Evolutionary conservation across 2,113 vertebrate species (phyloP).

Genomic region (Xiphophorus hellerii): DNA sequence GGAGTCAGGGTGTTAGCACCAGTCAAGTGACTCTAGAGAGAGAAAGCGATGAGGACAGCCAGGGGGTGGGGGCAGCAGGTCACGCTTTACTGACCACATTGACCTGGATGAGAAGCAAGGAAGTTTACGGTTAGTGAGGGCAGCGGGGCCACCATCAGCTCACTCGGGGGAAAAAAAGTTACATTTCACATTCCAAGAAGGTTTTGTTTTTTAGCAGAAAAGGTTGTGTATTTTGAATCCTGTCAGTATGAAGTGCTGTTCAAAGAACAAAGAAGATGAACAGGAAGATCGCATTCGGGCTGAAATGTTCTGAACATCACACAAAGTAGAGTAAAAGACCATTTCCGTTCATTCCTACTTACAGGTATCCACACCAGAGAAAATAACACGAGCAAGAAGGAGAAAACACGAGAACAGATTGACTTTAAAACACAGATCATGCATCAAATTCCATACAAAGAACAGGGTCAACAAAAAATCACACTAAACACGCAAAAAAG

Average conservation of each 20-base stretch:
- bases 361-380: too few relatives aligned
- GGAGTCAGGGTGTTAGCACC: slow-evolving; percentile 66
- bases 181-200: background rate
- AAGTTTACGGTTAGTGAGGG: slow-evolving; percentile 39
- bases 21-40: slow-evolving; percentile 68
- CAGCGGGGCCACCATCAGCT: slow-evolving; percentile 29
- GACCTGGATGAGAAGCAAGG: slow-evolving; percentile 59
- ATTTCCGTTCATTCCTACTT: too few relatives aligned
- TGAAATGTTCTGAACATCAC: too few relatives aligned
- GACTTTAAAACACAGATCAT: too few relatives aligned
- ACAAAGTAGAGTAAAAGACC: too few relatives aligned
- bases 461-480: too few relatives aligned
- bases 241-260: background rate
- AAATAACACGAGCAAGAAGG: too few relatives aligned
- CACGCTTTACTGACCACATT: slow-evolving; percentile 77
- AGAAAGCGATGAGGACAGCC: background rate
- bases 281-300: too few relatives aligned
- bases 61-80: slow-evolving; percentile 25
- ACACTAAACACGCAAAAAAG: too few relatives aligned
- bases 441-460: too few relatives aligned
- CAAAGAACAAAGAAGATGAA: background rate
- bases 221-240: background rate
- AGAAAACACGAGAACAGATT: too few relatives aligned
- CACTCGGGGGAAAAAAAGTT: background rate
- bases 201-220: background rate